A percentile compares a stretch with the other conserved stretches of the same genome.
Evolutionary conservation across 2,888 invertebrate species (phyloP).

Genomic region (Rhabditoides inermis): DNA sequence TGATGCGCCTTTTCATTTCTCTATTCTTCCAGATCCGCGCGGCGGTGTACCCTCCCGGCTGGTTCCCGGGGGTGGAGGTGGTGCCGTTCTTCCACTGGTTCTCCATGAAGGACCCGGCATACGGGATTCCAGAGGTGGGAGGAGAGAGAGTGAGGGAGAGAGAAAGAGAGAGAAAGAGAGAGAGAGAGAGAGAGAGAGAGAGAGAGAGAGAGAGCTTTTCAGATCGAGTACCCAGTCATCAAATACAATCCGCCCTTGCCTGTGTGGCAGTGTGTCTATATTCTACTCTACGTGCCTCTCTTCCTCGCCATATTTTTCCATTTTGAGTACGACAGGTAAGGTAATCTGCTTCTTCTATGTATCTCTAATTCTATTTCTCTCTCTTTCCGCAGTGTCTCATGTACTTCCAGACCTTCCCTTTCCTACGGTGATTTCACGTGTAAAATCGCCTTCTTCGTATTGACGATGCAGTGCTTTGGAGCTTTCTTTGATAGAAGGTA

Average conservation of each 20-base stretch:
- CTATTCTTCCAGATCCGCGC: constrained; percentile 58
- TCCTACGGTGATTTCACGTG: constrained; percentile 36
- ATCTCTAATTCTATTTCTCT: too few species aligned
- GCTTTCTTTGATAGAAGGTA: constrained; percentile 37
- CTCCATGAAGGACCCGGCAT: constrained; percentile 35
- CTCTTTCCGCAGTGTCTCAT: too few species aligned
- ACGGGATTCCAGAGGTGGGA: constrained; percentile 42
- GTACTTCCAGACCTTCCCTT: constrained; percentile 18
- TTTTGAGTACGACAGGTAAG: constrained; percentile 43
- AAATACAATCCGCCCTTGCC: constrained; percentile 40
- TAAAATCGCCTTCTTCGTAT: constrained; percentile 47
- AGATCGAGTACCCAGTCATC: constrained; percentile 35
- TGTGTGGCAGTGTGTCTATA: constrained; percentile 37
- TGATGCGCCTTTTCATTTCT: constrained; percentile 58
- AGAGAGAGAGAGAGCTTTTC: neutral
- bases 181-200: neutral
- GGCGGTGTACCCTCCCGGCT: constrained; percentile 76
- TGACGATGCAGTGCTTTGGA: constrained; percentile 44
- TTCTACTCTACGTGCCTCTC: constrained; percentile 37
- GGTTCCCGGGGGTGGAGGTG: constrained; percentile 65
- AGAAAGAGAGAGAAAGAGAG: too few species aligned
- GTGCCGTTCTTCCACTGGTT: constrained; percentile 48
- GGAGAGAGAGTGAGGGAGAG: neutral
- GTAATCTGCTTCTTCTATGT: neutral
- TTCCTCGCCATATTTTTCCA: constrained; percentile 47